Evolutionary conservation across 92 coral and sea anemone species (phyloP), one percentile per base, ranked within the genome.

Genomic region (Metridium senile): DNA sequence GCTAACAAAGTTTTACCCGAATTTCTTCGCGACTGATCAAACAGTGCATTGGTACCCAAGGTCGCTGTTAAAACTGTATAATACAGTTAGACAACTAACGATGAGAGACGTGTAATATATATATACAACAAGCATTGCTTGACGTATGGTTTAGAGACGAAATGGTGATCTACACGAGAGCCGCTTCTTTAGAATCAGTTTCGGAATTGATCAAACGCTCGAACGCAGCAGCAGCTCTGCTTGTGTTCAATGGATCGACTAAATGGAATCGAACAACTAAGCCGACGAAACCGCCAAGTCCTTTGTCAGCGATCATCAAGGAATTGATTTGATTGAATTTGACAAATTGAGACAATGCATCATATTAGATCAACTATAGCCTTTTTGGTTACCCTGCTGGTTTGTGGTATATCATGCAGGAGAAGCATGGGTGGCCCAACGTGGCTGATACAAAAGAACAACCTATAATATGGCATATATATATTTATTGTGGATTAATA

Each of bases 21-120:
- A 58, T 39, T 33, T 84, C 32, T 69, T 91, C 2, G 71, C 75
- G 16, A 84, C 87, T 32, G 63, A 57, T 1, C 78, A 73, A n/a
- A 33, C 84, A 18, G 71, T 96, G 18, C 99, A 93, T 21, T 93
- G 97, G 99, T 96, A 96, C 66, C 98, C 99, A 10, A 61, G 76
- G 39, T 17, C 74, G 13, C 58, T 86, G n/a, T 45, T 79, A 0
- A 54, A 58, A 32, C 8, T 79, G 21, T 79, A 66, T 46, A 27
- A 34, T 4, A 52, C 11, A 11, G 4, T 67, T 1, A 21, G 51
- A 10, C 26, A 21, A 1, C 29, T 30, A 21, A 31, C 63, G 56
- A 58, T 73, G 45, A 57, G 67, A 54, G 56, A 58, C 27, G 69
- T 63, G 69, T 63, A 58, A 73, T 27, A 33, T 51, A 21, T 33